A percentile compares a stretch with the other conserved stretches of the same genome.
Evolutionary conservation across 1,140 invertebrate species (phyloP).

Genomic region (Triops longicaudatus): DNA sequence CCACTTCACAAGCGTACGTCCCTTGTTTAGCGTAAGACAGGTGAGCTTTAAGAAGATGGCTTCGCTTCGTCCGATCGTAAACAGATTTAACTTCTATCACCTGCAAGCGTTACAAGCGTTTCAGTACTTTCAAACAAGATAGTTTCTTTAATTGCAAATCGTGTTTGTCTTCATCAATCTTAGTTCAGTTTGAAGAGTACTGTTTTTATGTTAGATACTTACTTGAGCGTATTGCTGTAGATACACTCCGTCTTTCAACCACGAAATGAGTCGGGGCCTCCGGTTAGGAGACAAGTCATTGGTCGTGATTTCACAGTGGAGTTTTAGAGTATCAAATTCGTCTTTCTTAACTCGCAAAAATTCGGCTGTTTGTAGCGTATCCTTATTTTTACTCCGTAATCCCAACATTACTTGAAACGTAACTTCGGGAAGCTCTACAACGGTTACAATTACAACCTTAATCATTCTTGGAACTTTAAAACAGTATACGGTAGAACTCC

Average conservation of each 20-base stretch:
- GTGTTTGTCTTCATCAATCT: too few relatives aligned
- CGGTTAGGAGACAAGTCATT: not conserved
- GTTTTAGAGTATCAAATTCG: not conserved
- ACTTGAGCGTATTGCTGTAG: not conserved
- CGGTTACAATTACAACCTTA: too few relatives aligned
- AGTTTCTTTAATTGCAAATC: too few relatives aligned
- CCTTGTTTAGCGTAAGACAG: not conserved
- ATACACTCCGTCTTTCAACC: not conserved
- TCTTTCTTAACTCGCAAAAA: not conserved
- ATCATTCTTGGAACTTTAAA: too few relatives aligned
- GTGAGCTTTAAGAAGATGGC: not conserved
- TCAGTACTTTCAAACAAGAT: too few relatives aligned
- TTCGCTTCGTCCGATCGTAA: not conserved
- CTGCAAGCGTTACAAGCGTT: not conserved
- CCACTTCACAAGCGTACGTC: not conserved
- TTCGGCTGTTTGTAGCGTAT: not conserved
- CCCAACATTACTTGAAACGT: not conserved
- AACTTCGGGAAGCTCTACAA: not conserved
- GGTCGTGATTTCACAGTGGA: not conserved
- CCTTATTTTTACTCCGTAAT: not conserved
- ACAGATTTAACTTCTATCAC: not conserved
- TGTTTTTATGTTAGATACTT: not conserved
- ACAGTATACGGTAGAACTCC: too few relatives aligned
- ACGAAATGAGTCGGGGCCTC: not conserved
- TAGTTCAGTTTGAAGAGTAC: too few relatives aligned